Percentiles rank a stretch among this genome's conserved stretches.
Conservation (phyloP, 2,797 vertebrate genomes). For the Labeo calbasu region DNA sequence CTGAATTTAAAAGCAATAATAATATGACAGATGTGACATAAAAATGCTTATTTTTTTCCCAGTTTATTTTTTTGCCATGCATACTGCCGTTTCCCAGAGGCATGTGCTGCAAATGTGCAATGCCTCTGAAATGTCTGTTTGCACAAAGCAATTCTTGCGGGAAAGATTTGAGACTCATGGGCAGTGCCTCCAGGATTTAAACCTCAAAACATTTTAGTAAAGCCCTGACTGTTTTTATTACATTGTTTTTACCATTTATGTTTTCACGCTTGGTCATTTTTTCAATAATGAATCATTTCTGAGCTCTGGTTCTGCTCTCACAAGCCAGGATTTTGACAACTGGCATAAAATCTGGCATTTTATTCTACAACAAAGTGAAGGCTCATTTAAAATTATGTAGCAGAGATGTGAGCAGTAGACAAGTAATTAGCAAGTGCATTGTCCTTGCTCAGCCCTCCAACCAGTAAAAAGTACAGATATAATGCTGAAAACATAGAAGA, state of each 20-base stretch:
- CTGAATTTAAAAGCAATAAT: not conserved
- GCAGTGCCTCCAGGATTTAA: not conserved
- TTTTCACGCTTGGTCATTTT: not conserved
- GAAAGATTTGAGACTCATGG: conserved; percentile 2
- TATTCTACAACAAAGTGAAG: not conserved
- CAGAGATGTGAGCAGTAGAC: not conserved
- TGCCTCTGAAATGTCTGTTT: not conserved
- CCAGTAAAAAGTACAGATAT: not conserved
- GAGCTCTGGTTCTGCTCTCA: not conserved
- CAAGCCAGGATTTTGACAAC: not conserved
- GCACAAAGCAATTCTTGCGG: not conserved
- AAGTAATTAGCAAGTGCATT: not conserved
- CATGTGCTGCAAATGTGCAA: not conserved
- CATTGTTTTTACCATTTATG: not conserved
- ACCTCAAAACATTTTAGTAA: not conserved
- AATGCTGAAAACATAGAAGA: not conserved
- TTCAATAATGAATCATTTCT: not conserved
- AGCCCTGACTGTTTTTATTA: conserved; percentile 9
- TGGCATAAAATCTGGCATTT: not conserved
- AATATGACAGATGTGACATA: not conserved
- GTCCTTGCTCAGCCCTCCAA: not conserved
- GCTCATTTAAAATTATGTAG: not conserved
- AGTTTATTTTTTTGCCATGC: not conserved
- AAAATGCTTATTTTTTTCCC: not conserved
- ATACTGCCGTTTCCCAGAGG: not conserved